Evolutionary conservation across 2,888 invertebrate genomes (phyloP).

Genomic region (Cephonodes hylas): DNA sequence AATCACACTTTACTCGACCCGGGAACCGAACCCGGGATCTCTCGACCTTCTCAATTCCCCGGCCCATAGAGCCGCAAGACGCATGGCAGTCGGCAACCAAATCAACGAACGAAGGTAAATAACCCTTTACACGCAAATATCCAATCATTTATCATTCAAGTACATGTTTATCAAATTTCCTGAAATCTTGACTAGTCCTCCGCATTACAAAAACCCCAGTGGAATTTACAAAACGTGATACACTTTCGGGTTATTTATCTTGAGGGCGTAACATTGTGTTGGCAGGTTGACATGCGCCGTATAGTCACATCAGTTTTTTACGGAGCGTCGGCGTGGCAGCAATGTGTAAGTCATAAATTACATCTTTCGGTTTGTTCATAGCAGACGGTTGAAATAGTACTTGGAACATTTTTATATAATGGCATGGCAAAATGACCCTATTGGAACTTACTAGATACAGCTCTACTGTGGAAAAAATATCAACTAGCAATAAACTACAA

Average conservation of each 20-base stretch:
- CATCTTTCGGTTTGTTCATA: background rate
- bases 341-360: background rate
- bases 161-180: conserved; percentile 4
- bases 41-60: too few relatives aligned
- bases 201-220: background rate
- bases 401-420: too few relatives aligned
- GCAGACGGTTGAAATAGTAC: too few relatives aligned
- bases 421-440: too few relatives aligned
- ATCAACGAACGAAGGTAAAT: background rate
- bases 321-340: background rate
- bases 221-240: conserved; percentile 2
- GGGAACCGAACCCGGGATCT: too few relatives aligned
- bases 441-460: too few relatives aligned
- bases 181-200: background rate
- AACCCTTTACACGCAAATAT: background rate
- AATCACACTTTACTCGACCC: too few relatives aligned
- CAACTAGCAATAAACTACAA: too few relatives aligned
- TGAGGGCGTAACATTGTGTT: conserved; percentile 6
- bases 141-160: background rate
- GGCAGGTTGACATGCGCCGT: conserved; percentile 5
- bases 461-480: too few relatives aligned
- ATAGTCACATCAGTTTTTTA: background rate
- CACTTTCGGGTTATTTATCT: conserved; percentile 10
- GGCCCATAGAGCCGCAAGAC: too few relatives aligned
- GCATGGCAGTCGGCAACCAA: too few relatives aligned